Percentiles rank a stretch among this genome's conserved stretches.
Conservation (phyloP, 2,113 vertebrate species). For the Aspiorhynchus laticeps region DNA sequence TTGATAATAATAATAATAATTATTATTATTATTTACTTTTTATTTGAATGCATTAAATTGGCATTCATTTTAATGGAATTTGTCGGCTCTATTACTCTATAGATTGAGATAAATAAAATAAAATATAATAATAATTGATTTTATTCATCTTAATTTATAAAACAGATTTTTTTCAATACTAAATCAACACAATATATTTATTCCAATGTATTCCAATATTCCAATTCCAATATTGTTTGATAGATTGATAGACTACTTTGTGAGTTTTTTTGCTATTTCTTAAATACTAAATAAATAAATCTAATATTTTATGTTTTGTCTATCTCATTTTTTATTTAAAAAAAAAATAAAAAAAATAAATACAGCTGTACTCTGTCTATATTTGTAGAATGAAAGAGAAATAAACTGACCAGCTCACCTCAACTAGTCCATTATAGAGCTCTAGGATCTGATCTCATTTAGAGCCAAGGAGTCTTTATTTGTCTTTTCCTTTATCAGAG, state of each 20-base stretch:
- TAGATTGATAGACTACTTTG: no score
- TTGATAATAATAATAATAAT: no score
- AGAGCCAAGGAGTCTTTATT: conserved; percentile 42
- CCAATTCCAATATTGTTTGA: no score
- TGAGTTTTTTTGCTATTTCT: no score
- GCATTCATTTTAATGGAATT: neutral
- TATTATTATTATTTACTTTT: neutral
- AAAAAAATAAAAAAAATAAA: neutral
- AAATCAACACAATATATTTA: neutral
- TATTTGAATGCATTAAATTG: neutral
- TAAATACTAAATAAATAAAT: no score
- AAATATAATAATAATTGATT: no score
- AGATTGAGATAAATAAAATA: neutral
- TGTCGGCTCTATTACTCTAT: neutral
- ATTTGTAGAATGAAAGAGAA: conserved; percentile 36
- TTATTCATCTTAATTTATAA: no score
- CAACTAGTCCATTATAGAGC: conserved; percentile 43
- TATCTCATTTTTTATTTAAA: no score
- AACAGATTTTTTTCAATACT: neutral
- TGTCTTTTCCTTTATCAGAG: conserved; percentile 54
- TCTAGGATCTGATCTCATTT: conserved; percentile 50
- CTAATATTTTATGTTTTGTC: no score
- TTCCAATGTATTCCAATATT: no score
- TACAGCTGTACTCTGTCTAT: conserved; percentile 39
- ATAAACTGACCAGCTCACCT: conserved; percentile 42